Conservation (phyloP, 2,113 vertebrate species). For the Sinosuthora webbiana region DNA sequence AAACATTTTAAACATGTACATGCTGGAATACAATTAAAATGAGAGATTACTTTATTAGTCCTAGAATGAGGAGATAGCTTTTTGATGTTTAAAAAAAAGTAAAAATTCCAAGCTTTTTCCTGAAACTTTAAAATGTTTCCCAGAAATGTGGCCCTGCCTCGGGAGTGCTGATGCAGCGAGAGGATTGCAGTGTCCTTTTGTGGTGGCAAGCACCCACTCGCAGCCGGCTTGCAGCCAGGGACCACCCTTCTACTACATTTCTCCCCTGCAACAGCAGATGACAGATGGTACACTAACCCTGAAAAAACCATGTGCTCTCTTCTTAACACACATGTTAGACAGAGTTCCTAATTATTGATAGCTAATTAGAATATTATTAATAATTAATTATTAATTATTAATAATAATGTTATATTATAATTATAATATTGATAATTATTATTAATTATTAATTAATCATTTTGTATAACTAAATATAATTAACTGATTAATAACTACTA, state of each 20-base stretch:
- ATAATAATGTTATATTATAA: too few species aligned
- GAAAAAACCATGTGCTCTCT: background rate
- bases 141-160: background rate
- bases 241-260: accelerated
- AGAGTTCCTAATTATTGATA: background rate
- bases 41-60: background rate
- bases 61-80: background rate
- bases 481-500: background rate
- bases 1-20: background rate
- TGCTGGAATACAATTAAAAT: background rate
- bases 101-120: background rate
- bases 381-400: background rate
- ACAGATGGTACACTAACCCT: too few species aligned
- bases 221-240: accelerated
- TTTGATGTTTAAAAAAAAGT: background rate
- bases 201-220: background rate
- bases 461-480: background rate
- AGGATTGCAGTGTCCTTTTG: background rate
- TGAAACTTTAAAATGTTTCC: background rate
- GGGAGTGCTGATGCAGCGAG: accelerated
- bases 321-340: accelerated
- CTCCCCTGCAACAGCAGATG: background rate
- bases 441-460: background rate
- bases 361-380: background rate
- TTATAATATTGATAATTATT: too few species aligned